A percentile compares a stretch with the other conserved stretches of the same genome.
Evolutionary conservation across 2,113 vertebrate genomes (phyloP).

Genomic region (Lepidothrix coronata): DNA sequence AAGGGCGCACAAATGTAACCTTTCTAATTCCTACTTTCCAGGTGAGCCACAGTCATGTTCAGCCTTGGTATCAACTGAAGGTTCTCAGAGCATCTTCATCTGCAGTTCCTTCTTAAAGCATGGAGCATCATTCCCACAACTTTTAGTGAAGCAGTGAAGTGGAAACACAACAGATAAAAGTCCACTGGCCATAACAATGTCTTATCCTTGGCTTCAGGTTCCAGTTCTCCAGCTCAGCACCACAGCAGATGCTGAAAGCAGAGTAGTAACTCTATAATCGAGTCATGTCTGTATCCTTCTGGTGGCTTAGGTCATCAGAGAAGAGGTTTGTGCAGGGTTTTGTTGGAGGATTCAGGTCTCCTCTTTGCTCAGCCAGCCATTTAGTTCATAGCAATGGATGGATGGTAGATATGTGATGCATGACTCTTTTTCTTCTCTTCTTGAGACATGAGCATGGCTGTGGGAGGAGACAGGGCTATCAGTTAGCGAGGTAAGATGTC

Average conservation of each 20-base stretch:
- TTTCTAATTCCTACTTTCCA: background rate
- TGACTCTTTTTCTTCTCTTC: background rate
- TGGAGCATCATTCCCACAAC: background rate
- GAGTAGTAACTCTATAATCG: background rate
- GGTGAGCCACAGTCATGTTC: background rate
- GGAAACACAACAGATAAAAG: background rate
- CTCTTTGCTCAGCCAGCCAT: background rate
- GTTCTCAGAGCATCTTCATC: background rate
- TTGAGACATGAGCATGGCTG: background rate
- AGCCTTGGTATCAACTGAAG: background rate
- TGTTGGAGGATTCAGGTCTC: background rate
- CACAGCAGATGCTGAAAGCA: background rate
- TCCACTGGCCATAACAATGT: too few species aligned
- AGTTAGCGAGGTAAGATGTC: background rate
- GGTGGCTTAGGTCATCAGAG: background rate
- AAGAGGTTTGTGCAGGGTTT: background rate
- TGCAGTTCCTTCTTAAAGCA: background rate
- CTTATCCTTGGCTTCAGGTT: background rate
- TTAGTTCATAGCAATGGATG: background rate
- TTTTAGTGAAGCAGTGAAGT: rapidly evolving
- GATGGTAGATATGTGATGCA: background rate
- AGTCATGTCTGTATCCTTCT: background rate
- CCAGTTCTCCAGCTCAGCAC: background rate
- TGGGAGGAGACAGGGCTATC: background rate
- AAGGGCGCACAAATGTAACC: rapidly evolving